These are phyloP conservation scores for Agrypnia vestita DNA, from an alignment of 1,140 invertebrate species.

Conservation along the genomic window DNA sequence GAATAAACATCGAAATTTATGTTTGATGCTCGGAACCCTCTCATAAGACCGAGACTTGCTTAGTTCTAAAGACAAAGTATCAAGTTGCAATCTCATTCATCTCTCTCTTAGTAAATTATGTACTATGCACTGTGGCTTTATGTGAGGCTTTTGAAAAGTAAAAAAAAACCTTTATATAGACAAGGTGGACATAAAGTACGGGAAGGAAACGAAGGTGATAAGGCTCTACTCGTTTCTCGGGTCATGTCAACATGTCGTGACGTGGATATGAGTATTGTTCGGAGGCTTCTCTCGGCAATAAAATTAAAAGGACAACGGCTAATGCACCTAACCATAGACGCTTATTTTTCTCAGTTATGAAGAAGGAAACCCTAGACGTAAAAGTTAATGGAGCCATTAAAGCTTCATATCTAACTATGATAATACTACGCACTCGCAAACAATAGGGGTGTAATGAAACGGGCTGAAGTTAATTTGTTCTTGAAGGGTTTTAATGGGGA, in stretches of 20 bases:
- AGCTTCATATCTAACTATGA: too few species aligned
- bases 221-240: constrained; percentile 15
- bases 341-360: neutral
- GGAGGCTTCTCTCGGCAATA: constrained; percentile 28
- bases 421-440: too few species aligned
- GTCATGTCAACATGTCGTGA: constrained; percentile 50
- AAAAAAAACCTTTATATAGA: constrained; percentile 21
- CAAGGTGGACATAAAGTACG: constrained; percentile 36
- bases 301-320: constrained; percentile 24
- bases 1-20: constrained; percentile 56
- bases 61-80: constrained; percentile 45
- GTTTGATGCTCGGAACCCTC: constrained; percentile 16
- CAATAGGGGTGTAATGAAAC: too few species aligned
- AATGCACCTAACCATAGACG: constrained; percentile 10
- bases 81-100: constrained; percentile 56
- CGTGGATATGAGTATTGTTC: constrained; percentile 43
- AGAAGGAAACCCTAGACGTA: neutral
- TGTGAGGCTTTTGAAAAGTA: constrained; percentile 15
- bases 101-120: constrained; percentile 46
- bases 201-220: constrained; percentile 38
- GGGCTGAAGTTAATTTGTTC: too few species aligned
- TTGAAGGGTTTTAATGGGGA: too few species aligned
- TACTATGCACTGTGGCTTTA: constrained; percentile 32
- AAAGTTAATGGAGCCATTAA: too few species aligned
- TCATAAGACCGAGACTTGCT: constrained; percentile 31